Percentiles rank a stretch among this genome's conserved stretches.
Conservation (phyloP, 2,888 invertebrate species). For the Tortrix viridana region DNA sequence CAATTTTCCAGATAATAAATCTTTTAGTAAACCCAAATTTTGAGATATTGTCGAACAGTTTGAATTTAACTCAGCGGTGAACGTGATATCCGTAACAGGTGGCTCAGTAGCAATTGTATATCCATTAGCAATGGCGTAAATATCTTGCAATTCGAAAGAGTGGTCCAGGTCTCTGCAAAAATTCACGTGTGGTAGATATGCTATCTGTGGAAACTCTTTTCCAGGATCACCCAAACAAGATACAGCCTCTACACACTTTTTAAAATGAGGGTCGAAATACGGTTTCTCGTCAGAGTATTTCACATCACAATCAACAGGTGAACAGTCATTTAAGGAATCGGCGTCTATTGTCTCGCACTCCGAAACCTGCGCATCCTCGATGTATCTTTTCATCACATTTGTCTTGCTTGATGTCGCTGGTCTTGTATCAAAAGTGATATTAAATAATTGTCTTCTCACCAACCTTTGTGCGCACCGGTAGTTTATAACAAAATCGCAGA, state of each 20-base stretch:
- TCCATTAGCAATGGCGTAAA: slow-evolving; percentile 24
- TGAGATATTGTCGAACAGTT: slow-evolving; percentile 32
- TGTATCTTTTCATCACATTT: slow-evolving; percentile 11
- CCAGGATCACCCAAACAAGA: slow-evolving; percentile 10
- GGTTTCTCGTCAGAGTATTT: slow-evolving; percentile 28
- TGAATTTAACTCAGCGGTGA: slow-evolving; percentile 12
- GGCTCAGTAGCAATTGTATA: slow-evolving; percentile 3
- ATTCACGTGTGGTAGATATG: slow-evolving; percentile 26
- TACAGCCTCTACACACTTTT: slow-evolving; percentile 22
- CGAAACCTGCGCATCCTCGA: slow-evolving; percentile 1
- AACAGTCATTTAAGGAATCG: slow-evolving; percentile 23
- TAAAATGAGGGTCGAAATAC: slow-evolving; percentile 16
- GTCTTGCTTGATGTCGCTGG: slow-evolving; percentile 4
- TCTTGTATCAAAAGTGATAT: slow-evolving; percentile 28
- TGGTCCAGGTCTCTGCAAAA: slow-evolving; percentile 27
- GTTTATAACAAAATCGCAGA: slow-evolving; percentile 20
- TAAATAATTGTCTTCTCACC: slow-evolving; percentile 8
- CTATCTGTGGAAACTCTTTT: slow-evolving; percentile 15
- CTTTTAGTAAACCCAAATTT: slow-evolving; percentile 21
- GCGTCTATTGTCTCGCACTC: slow-evolving; percentile 24
- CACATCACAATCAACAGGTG: slow-evolving; percentile 20
- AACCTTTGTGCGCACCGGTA: slow-evolving; percentile 11
- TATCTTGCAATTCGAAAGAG: slow-evolving; percentile 20
- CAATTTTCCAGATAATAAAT: slow-evolving; percentile 21
- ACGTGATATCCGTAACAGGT: background rate